phyloP scores from a whole-genome alignment of 2,113 vertebrate genomes.

The Sorex araneus region DNA sequence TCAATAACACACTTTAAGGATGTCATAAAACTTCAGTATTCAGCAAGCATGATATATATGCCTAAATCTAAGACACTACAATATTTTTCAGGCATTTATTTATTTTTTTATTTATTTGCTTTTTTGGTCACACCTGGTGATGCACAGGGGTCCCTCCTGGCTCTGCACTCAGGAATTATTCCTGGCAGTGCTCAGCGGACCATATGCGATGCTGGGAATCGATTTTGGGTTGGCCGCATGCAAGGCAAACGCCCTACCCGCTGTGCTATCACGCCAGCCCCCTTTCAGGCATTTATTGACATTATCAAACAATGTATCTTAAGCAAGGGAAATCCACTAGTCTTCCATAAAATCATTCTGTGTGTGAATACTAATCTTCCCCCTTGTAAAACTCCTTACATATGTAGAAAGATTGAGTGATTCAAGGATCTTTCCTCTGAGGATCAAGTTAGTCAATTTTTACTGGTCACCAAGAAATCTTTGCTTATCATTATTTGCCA shows the following conservation, averaged over 20 bases:
- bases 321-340: not conserved
- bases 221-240: too few species aligned
- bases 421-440: slow-evolving; percentile 24
- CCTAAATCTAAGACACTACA: not conserved
- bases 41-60: not conserved
- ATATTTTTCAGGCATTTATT: slow-evolving; percentile 40
- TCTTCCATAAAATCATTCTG: slow-evolving; percentile 15
- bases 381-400: slow-evolving; percentile 63
- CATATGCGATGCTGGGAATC: too few species aligned
- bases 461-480: slow-evolving; percentile 64
- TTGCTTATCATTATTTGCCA: slow-evolving; percentile 42
- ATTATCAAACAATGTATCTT: slow-evolving; percentile 25
- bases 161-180: too few species aligned
- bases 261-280: too few species aligned
- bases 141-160: too few species aligned
- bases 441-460: too few species aligned
- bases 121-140: too few species aligned
- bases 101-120: too few species aligned
- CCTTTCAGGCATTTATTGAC: slow-evolving; percentile 31
- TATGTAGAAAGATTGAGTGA: slow-evolving; percentile 59
- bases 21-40: not conserved
- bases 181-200: too few species aligned
- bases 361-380: slow-evolving; percentile 54
- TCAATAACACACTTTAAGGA: not conserved
- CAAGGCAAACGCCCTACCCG: too few species aligned